Base-by-base conservation (phyloP, 1,140 invertebrate genomes). In the Drosophila bipectinata region DNA sequence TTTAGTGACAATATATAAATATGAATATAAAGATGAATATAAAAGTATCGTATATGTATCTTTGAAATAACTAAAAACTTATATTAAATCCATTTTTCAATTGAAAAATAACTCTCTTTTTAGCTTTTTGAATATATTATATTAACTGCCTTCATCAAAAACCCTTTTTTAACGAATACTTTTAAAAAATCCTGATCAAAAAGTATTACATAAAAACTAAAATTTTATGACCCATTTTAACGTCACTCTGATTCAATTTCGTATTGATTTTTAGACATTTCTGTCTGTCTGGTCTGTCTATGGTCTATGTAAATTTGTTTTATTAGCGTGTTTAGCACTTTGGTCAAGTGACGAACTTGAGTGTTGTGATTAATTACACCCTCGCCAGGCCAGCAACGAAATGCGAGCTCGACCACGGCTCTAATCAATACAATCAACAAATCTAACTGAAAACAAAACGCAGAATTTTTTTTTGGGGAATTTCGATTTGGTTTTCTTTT, bases 381-480 rank as follows among this genome's bases (percentile, higher is more conserved):
- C 58, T 76, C 75, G 74, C 74, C 56, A n/a, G 44, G 51, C 34
- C 58, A 63, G 57, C 71, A 41, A 71, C 67, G 45, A 21, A 44
- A 26, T 39, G n/a, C 41, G 41, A 67, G 57, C 72, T 83, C 61
- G 49, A 53, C 44, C 51, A 44, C 51, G 56, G 59, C 76, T 83
- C 83, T 88, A 88, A 88, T 83, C 67, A 88, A 79, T 88, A 79
- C 61, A 69, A 88, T 88, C 71, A 88, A 88, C 76, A 88, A 79
- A 78, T 78, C 72, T 54, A 75, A 66, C 59, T 41, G 21, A 69
- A 52, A 67, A 62, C 52, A 47, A 24, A 69, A 51, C 44, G 44
- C 44, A 47, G 18, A 44, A 47, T 24, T 47, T 47, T 15, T 47
- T 47, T 47, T 15, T 2, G 41, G 41, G 41, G 41, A 7, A 9